Percentiles rank a stretch among this genome's conserved stretches.
phyloP scores from a whole-genome alignment of 1,140 invertebrate genomes.

The Pinna nobilis region DNA sequence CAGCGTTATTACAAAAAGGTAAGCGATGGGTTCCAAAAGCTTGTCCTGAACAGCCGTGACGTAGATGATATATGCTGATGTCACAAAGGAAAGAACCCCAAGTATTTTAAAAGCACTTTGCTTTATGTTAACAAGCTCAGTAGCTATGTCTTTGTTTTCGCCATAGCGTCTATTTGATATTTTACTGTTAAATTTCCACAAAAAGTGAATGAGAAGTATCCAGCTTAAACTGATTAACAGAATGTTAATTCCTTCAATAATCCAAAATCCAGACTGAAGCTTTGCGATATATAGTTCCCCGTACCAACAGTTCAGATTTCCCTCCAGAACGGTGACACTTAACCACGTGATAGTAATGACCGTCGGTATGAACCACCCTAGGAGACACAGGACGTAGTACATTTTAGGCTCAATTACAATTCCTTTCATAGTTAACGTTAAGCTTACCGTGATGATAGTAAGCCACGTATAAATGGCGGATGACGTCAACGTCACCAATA shows the following conservation, averaged over 20 bases:
- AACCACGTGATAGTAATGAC: slow-evolving; percentile 42
- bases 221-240: slow-evolving; percentile 22
- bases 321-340: slow-evolving; percentile 35
- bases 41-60: slow-evolving; percentile 21
- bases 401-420: slow-evolving; percentile 37
- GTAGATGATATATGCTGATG: slow-evolving; percentile 36
- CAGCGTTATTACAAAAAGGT: slow-evolving; percentile 33
- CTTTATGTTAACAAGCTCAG: slow-evolving; percentile 25
- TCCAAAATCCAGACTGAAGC: slow-evolving; percentile 39
- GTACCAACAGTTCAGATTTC: slow-evolving; percentile 37
- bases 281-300: slow-evolving; percentile 37
- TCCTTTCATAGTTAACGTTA: slow-evolving; percentile 30
- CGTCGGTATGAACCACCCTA: slow-evolving; percentile 41
- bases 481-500: slow-evolving; percentile 31
- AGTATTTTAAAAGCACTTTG: slow-evolving; percentile 33
- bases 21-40: slow-evolving; percentile 18
- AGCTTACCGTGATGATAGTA: slow-evolving; percentile 30
- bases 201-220: slow-evolving; percentile 31
- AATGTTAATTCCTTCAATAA: slow-evolving; percentile 32
- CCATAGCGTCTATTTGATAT: slow-evolving; percentile 18
- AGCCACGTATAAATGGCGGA: slow-evolving; percentile 39
- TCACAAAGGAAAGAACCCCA: slow-evolving; percentile 20
- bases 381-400: slow-evolving; percentile 39
- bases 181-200: slow-evolving; percentile 36
- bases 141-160: slow-evolving; percentile 36